phyloP scores from a whole-genome alignment of 2,888 invertebrate species.

The Perithous albicinctus region DNA sequence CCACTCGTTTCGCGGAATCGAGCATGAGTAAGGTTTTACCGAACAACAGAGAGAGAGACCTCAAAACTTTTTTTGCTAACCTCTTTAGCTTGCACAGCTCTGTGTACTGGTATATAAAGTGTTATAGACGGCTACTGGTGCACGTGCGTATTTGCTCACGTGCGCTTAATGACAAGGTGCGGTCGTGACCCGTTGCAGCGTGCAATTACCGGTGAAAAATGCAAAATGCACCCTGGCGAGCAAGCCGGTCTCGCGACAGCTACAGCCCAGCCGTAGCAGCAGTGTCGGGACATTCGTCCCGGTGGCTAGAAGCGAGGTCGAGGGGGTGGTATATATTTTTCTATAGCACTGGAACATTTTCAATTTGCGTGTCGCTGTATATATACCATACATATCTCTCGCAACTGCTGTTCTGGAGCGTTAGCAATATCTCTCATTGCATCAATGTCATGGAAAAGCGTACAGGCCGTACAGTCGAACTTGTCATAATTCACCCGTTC shows the following conservation, averaged over 20 bases:
- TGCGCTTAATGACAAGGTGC: constrained; percentile 82
- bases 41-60: constrained; percentile 24
- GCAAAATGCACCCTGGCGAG: constrained; percentile 75
- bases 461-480: constrained; percentile 10
- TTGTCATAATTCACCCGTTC: not conserved
- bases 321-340: constrained; percentile 36
- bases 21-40: constrained; percentile 55
- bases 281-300: constrained; percentile 68
- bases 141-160: constrained; percentile 80
- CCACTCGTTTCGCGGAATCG: constrained; percentile 60
- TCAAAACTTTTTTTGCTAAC: constrained; percentile 47
- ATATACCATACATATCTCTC: constrained; percentile 19
- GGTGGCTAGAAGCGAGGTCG: constrained; percentile 18
- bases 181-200: constrained; percentile 72
- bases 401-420: constrained; percentile 42
- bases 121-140: constrained; percentile 44
- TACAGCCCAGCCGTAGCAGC: constrained; percentile 53
- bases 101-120: constrained; percentile 31
- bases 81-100: constrained; percentile 33
- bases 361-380: constrained; percentile 40
- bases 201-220: constrained; percentile 82
- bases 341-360: constrained; percentile 42
- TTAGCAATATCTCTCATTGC: constrained; percentile 41
- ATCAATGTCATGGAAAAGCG: constrained; percentile 43
- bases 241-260: constrained; percentile 48